Evolutionary conservation across 2,113 vertebrate genomes (phyloP).

Genomic region (Oncorhynchus masou): DNA sequence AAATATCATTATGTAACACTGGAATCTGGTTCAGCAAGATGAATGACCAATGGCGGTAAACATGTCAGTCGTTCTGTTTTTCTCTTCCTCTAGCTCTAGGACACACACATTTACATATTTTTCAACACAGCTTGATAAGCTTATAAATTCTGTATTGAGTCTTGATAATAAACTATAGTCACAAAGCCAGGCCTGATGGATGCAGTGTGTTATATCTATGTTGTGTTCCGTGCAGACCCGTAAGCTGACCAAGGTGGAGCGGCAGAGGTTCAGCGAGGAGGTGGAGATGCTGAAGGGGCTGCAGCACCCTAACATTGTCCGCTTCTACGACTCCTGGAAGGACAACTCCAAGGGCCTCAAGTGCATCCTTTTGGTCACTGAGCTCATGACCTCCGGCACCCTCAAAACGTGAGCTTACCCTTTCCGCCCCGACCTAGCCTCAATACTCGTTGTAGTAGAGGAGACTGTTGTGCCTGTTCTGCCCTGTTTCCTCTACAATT

Average conservation of each 20-base stretch:
- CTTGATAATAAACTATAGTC: no score
- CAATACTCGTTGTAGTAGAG: not conserved
- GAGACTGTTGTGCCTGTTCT: not conserved
- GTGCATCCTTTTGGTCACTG: conserved; percentile 93
- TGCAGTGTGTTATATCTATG: no score
- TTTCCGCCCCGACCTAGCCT: not conserved
- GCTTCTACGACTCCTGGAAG: conserved; percentile 98
- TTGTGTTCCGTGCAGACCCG: conserved; percentile 74
- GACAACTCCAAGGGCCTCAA: conserved; percentile 89
- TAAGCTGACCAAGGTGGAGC: conserved; percentile 89
- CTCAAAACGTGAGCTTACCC: conserved; percentile 89
- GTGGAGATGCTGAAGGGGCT: conserved; percentile 98
- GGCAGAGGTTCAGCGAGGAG: conserved; percentile 95
- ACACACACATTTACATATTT: not conserved
- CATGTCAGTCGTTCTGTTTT: no score
- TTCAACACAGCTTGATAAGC: not conserved
- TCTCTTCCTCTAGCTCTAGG: no score
- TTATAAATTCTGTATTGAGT: no score
- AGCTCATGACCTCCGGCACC: conserved; percentile 97
- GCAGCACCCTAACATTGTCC: conserved; percentile 97
- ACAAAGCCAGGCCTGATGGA: no score
- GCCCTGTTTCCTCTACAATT: no score
- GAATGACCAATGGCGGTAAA: not conserved
- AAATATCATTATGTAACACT: conserved; percentile 53
- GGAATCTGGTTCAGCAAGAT: conserved; percentile 32